Evolutionary conservation across 2,888 invertebrate species (phyloP), one percentile per base, ranked within the genome.

Genomic region (Cosmia trapezina): DNA sequence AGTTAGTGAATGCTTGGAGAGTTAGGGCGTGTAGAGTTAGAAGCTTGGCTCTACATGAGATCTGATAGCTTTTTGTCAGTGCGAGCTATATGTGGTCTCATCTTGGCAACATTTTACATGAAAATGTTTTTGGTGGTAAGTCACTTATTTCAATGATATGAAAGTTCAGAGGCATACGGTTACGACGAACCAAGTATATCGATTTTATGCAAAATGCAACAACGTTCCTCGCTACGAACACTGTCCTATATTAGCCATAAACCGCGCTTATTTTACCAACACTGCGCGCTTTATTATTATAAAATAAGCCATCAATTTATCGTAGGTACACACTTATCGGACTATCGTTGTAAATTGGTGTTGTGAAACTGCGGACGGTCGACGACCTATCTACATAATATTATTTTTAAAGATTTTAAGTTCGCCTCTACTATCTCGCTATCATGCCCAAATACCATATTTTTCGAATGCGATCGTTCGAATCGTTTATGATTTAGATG

Each of bases 181-280:
- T 88, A 85, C 85, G 81, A 88, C 28, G 28, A 28, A 28, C 28
- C 28, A 28, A 28, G 85, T 87, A 85, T 92, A 93, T 94, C 90
- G 95, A 94, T 95, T 94, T 95, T 93, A 95, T 95, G 94, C 93
- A 94, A 94, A 94, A 93, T 94, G 92, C 94, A 94, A 92, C 92
- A 89, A 89, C 93, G 92, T 94, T 92, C 83, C 89, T 84, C 86
- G 86, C 86, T 85, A 84, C 88, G 86, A 91, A 86, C 89, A 88
- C 86, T 90, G 88, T 88, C 85, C 86, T 90, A 89, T 92, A 92
- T 92, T 90, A 92, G 84, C 91, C 88, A 89, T 93, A 92, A 93
- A 92, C 89, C 86, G 84, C 83, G 91, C 87, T 92, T 89, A 91
- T 92, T 91, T 90, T 86, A 83, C 89, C 86, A 89, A 89, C 88